These are phyloP conservation scores for Stegana nigrithorax DNA, from an alignment of 2,888 invertebrate genomes.

Conservation along the genomic window DNA sequence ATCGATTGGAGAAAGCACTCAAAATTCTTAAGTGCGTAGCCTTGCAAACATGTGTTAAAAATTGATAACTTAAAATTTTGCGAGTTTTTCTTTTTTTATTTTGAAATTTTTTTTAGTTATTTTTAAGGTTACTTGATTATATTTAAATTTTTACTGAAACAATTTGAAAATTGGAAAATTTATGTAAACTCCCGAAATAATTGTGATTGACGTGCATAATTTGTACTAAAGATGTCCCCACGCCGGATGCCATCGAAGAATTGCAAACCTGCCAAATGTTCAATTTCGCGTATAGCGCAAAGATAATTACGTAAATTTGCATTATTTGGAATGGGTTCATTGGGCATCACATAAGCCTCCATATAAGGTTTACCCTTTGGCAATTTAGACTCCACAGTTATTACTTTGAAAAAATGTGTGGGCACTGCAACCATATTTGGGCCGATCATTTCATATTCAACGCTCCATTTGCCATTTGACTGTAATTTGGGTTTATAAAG, in stretches of 20 bases:
- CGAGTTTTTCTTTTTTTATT: no score
- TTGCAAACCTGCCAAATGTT: constrained; percentile 88
- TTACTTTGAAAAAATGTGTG: constrained; percentile 97
- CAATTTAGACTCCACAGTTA: constrained; percentile 77
- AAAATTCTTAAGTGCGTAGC: no score
- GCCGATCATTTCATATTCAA: constrained; percentile 93
- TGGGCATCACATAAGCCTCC: constrained; percentile 94
- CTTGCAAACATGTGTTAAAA: no score
- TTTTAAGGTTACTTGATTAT: background rate
- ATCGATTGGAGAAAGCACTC: no score
- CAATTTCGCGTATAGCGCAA: constrained; percentile 90
- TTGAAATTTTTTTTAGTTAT: background rate
- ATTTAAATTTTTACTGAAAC: background rate
- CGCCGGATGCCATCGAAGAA: constrained; percentile 87
- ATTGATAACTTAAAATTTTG: no score
- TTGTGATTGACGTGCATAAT: constrained; percentile 45
- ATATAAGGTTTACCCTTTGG: constrained; percentile 79
- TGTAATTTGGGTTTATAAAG: constrained; percentile 85
- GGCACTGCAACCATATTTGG: constrained; percentile 93
- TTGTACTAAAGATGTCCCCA: constrained; percentile 71
- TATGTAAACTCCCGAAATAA: constrained; percentile 46
- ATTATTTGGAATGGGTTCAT: constrained; percentile 80
- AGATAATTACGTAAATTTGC: constrained; percentile 80
- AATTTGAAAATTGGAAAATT: background rate
- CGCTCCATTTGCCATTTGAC: constrained; percentile 79